phyloP scores from a whole-genome alignment of 2,797 vertebrate genomes.

The Danio kyathit region DNA sequence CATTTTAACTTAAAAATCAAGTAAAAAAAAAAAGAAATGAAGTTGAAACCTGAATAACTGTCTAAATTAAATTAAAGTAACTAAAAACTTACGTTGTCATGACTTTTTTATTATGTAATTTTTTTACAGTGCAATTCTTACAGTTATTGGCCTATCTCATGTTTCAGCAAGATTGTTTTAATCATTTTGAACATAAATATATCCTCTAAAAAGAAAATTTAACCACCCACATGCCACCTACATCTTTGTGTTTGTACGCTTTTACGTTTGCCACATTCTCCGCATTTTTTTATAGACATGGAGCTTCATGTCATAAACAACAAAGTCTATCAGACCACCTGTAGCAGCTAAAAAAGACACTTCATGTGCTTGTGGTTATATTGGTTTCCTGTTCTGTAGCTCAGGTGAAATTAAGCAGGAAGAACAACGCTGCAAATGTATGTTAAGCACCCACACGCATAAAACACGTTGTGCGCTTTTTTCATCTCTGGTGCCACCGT shows the following conservation, averaged over 20 bases:
- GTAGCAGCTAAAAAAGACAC: constrained; percentile 20
- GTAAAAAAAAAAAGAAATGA: too few relatives aligned
- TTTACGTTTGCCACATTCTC: constrained; percentile 41
- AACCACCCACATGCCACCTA: constrained; percentile 37
- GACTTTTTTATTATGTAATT: too few relatives aligned
- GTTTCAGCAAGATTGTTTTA: too few relatives aligned
- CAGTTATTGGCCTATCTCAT: background rate
- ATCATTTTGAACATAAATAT: too few relatives aligned
- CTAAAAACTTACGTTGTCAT: too few relatives aligned
- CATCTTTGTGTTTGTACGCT: constrained; percentile 45
- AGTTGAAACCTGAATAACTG: too few relatives aligned
- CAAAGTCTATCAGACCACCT: constrained; percentile 49
- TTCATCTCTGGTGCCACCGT: constrained; percentile 13
- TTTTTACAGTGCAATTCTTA: too few relatives aligned
- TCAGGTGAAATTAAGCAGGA: constrained; percentile 53
- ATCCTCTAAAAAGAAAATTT: constrained; percentile 24
- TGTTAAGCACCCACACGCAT: constrained; percentile 52
- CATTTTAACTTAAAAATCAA: too few relatives aligned
- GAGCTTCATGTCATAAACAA: constrained; percentile 46
- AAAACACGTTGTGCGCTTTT: constrained; percentile 38
- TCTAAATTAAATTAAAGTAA: too few relatives aligned
- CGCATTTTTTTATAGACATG: constrained; percentile 58
- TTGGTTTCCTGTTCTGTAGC: constrained; percentile 47
- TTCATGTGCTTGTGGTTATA: constrained; percentile 45
- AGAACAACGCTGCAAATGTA: constrained; percentile 34